Percentiles rank a stretch among this genome's conserved stretches.
phyloP scores from a whole-genome alignment of 2,113 vertebrate genomes.

The Apus apus region DNA sequence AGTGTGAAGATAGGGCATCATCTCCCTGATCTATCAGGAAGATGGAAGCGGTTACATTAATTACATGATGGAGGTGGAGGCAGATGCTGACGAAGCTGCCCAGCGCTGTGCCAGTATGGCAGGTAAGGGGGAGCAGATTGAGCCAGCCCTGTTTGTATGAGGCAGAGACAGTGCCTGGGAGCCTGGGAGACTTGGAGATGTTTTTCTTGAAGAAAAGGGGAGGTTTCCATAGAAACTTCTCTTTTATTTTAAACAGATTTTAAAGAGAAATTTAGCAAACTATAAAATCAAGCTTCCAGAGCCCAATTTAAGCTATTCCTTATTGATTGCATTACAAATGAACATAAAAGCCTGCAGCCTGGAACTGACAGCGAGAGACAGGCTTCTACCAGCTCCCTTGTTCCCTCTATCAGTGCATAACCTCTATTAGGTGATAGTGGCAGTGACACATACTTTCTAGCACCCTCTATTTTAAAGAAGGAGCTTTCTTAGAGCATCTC shows the following conservation, averaged over 20 bases:
- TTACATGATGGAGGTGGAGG: fast-evolving
- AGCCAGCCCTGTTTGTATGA: neutral
- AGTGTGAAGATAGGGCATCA: neutral
- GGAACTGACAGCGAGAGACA: conserved; percentile 50
- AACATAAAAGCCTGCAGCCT: conserved; percentile 57
- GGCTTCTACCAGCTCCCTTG: conserved; percentile 39
- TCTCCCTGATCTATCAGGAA: neutral
- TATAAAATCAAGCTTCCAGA: conserved; percentile 49
- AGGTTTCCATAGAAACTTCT: conserved; percentile 67
- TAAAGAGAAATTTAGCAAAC: conserved; percentile 56
- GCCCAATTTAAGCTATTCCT: conserved; percentile 45
- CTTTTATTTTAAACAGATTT: conserved; percentile 63
- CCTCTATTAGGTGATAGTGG: conserved; percentile 50
- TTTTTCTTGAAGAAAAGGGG: conserved; percentile 33
- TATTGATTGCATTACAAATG: conserved; percentile 56
- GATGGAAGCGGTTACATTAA: neutral
- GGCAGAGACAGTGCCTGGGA: neutral
- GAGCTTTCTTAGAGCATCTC: neutral
- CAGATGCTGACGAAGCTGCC: fast-evolving
- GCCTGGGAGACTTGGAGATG: neutral
- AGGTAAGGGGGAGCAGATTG: neutral
- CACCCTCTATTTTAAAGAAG: conserved; percentile 19
- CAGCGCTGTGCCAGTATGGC: fast-evolving
- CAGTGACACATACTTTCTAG: conserved; percentile 16
- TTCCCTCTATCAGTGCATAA: conserved; percentile 36